Evolutionary conservation across 2,797 vertebrate genomes (phyloP).

Genomic region (Pachyuromys duprasi): DNA sequence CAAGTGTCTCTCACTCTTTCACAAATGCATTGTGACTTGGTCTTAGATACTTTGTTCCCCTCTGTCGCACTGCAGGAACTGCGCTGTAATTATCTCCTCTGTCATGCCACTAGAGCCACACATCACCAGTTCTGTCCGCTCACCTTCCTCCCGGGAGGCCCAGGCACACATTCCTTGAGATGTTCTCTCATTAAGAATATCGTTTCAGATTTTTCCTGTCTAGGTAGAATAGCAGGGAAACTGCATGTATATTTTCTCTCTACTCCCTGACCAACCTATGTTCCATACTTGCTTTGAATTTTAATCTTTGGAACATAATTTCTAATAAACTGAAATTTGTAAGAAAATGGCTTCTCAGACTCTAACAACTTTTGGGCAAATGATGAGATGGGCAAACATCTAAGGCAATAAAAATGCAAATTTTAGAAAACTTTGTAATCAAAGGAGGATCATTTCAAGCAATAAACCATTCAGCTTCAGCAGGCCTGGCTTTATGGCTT

Average conservation of each 20-base stretch:
- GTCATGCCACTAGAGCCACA: neutral
- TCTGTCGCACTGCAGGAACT: neutral
- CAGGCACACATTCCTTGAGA: neutral
- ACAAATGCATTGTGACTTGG: neutral
- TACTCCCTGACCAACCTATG: neutral
- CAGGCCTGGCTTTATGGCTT: conserved; percentile 58
- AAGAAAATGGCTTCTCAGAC: conserved; percentile 57
- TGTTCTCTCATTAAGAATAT: conserved; percentile 3
- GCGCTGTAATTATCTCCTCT: neutral
- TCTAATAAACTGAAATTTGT: conserved; percentile 51
- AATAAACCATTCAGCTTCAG: conserved; percentile 61
- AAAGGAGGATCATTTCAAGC: conserved; percentile 64
- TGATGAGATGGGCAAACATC: conserved; percentile 56
- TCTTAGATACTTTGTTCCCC: conserved; percentile 28
- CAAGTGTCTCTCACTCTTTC: neutral
- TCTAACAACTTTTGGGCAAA: conserved; percentile 61
- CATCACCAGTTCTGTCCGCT: conserved; percentile 11
- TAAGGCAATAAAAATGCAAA: conserved; percentile 62
- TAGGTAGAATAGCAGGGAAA: neutral
- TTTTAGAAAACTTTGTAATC: conserved; percentile 53
- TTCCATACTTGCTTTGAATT: conserved; percentile 42
- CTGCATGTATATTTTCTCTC: neutral
- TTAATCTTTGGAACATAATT: conserved; percentile 26
- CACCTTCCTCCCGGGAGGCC: neutral
- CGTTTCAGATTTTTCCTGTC: conserved; percentile 8